Conservation (phyloP, 2,113 vertebrate species). For the Gymnobelideus leadbeateri region DNA sequence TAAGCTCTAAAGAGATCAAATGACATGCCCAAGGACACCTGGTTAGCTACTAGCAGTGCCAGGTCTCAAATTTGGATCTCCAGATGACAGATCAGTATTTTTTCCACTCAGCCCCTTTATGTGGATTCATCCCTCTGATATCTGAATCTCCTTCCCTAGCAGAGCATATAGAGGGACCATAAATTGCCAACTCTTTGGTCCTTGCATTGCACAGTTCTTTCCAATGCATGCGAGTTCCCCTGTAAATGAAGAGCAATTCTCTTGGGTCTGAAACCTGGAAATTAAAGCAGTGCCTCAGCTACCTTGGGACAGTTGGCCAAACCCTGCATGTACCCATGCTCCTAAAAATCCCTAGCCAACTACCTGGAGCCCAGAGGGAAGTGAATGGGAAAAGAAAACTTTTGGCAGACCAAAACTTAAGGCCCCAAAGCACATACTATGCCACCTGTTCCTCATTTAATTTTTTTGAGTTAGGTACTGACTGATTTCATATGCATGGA, state of each 20-base stretch:
- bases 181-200: neutral
- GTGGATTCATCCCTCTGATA: neutral
- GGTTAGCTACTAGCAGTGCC: neutral
- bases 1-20: neutral
- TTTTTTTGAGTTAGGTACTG: neutral
- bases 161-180: neutral
- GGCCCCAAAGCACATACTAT: neutral
- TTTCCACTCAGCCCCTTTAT: neutral
- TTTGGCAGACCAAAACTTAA: constrained; percentile 54
- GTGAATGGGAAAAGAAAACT: constrained; percentile 51
- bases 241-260: constrained; percentile 76
- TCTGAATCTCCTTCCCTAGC: neutral
- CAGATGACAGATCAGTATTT: neutral
- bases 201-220: neutral
- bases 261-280: constrained; percentile 56
- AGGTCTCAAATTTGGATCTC: neutral
- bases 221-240: neutral
- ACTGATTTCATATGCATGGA: neutral
- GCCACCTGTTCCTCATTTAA: neutral
- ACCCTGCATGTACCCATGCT: constrained; percentile 61
- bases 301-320: neutral
- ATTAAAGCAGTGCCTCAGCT: constrained; percentile 65
- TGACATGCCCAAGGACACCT: neutral
- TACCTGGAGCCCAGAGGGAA: constrained; percentile 36
- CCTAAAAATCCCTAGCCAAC: constrained; percentile 47